These are phyloP conservation scores for Natrix natrix DNA, from an alignment of 2,797 vertebrate genomes.

Conservation along the genomic window DNA sequence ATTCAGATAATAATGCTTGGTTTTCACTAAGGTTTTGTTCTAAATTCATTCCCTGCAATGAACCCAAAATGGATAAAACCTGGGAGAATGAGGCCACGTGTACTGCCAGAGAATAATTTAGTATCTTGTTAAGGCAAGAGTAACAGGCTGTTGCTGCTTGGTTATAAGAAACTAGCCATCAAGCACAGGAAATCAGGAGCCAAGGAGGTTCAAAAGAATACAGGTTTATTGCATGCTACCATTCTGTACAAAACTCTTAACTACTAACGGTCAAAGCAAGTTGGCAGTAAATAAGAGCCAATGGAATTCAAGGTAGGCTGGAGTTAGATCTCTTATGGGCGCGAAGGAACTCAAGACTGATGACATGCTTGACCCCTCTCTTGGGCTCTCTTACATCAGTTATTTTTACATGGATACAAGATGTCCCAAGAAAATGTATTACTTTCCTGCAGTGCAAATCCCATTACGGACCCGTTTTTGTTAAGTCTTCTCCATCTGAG, in stretches of 20 bases:
- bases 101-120: slow-evolving; percentile 12
- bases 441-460: not conserved
- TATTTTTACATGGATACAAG: slow-evolving; percentile 24
- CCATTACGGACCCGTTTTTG: not conserved
- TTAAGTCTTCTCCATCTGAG: not conserved
- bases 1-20: not conserved
- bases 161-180: not conserved
- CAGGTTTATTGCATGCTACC: not conserved
- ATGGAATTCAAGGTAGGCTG: not conserved
- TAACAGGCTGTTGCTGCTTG: not conserved
- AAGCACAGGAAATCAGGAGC: not conserved
- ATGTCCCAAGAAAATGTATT: slow-evolving; percentile 2
- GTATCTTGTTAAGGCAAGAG: slow-evolving; percentile 11
- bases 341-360: not conserved
- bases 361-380: not conserved
- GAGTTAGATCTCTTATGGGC: not conserved
- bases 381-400: not conserved
- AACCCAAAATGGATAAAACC: slow-evolving; percentile 3
- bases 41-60: not conserved
- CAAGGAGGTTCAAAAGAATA: not conserved
- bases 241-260: not conserved
- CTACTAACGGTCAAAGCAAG: not conserved
- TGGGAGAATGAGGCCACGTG: not conserved
- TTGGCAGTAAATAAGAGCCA: not conserved
- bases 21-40: not conserved